phyloP scores from a whole-genome alignment of 2,888 invertebrate species.

The Apoderus coryli region DNA sequence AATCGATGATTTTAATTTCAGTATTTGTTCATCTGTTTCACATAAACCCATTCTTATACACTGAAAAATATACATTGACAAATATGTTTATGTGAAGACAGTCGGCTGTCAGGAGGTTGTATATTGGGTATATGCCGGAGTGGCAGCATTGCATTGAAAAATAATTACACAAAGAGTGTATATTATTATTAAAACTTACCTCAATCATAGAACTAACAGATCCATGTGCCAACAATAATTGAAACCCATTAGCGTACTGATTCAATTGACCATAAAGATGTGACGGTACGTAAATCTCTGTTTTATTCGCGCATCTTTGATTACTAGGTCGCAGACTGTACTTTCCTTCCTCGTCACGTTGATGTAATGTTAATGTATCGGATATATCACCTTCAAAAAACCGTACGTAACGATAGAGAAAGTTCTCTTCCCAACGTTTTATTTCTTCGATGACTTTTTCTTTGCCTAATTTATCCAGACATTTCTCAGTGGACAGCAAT shows the following conservation, averaged over 20 bases:
- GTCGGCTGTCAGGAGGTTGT: too few relatives aligned
- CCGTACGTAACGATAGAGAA: constrained; percentile 72
- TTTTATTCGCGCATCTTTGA: constrained; percentile 39
- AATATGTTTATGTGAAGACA: not conserved
- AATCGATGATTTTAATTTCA: constrained; percentile 72
- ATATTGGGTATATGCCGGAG: too few relatives aligned
- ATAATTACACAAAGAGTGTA: not conserved
- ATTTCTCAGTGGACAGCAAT: constrained; percentile 57
- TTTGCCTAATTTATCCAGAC: constrained; percentile 39
- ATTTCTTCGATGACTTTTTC: constrained; percentile 54
- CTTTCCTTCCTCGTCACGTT: constrained; percentile 60
- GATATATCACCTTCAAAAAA: constrained; percentile 81
- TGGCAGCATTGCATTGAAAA: too few relatives aligned
- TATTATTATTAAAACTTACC: constrained; percentile 13
- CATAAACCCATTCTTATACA: constrained; percentile 37
- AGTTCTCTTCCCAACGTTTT: constrained; percentile 61
- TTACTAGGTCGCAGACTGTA: constrained; percentile 55
- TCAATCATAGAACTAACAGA: constrained; percentile 24
- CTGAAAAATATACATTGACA: constrained; percentile 22
- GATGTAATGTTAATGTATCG: constrained; percentile 72
- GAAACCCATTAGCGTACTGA: constrained; percentile 47
- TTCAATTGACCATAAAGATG: constrained; percentile 78
- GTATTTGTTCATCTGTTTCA: constrained; percentile 50
- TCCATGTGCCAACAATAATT: constrained; percentile 38
- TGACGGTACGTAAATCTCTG: constrained; percentile 43